Evolutionary conservation across 2,888 invertebrate genomes (phyloP), one percentile per base, ranked within the genome.

Genomic region (Dascillus cervinus): DNA sequence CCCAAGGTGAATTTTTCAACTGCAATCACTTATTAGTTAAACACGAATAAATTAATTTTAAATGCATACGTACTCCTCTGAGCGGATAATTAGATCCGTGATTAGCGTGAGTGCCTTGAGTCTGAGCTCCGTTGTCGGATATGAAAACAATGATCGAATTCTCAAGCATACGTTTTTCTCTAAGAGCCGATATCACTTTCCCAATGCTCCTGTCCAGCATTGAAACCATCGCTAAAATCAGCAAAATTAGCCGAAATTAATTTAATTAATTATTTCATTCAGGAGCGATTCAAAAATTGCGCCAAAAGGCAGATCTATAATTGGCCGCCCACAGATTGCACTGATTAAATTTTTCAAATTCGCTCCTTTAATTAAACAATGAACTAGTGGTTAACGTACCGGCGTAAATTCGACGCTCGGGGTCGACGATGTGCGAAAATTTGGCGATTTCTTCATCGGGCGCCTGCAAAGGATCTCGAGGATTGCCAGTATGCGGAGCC

Each of bases 161-260:
- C 30, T 87, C 71, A 44, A 92, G 65, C 68, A 90, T 81, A 4
- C 71, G 71, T 37, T 76, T 77, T 2, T 73, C 62, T 32, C 75
- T 67, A 32, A 96, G 65, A 2, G 85, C 79, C 20, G 72, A 58
- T 1, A 90, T 69, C 3, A 95, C 77, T 20, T 77, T 75, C 0
- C 91, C 92, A 0, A 96, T 77, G 32, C 91, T 84, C 46, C 84
- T 79, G 57, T 96, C 96, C 50, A 96, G 65, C 55, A 83, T 83
- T 6, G 88, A 79, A 3, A 92, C 75, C 86, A 95, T 92, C 2
- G 86, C 92, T 84, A 58, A 31, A 69, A 70, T 26, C 13, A 29
- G n/a, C n/a, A n/a, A n/a, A n/a, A n/a, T n/a, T n/a, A n/a, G n/a
- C n/a, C 11, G 33, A 34, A 12, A 30, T 8, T 17, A 13, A 22